A percentile compares a stretch with the other conserved stretches of the same genome.
Conservation (phyloP, 2,797 vertebrate species). For the Brachyalestes nurse region DNA sequence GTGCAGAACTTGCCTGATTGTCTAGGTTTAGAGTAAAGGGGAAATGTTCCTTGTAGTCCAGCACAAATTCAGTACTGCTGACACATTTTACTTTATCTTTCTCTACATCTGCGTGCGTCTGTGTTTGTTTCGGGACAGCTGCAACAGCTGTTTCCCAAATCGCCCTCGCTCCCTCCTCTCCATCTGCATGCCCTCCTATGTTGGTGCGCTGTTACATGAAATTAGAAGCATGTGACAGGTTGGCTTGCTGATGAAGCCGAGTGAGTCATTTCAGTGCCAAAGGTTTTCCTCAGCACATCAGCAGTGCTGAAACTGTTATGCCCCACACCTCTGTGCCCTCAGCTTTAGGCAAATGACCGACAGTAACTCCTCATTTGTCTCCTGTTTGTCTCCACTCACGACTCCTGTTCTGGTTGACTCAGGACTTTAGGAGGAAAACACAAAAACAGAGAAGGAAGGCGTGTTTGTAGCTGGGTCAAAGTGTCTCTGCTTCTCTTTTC, state of each 20-base stretch:
- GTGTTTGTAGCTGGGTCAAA: conserved; percentile 5
- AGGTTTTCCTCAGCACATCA: conserved; percentile 19
- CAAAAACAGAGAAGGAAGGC: background rate
- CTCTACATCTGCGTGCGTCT: background rate
- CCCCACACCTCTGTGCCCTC: conserved; percentile 27
- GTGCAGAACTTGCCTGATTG: background rate
- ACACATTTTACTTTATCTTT: background rate
- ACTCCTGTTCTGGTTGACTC: conserved; percentile 28
- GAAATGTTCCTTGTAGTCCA: background rate
- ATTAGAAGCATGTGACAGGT: conserved; percentile 73
- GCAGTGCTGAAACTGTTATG: conserved; percentile 6
- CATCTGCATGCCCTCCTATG: conserved; percentile 22
- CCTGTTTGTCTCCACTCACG: conserved; percentile 6
- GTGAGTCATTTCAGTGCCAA: conserved; percentile 55
- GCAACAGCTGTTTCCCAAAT: conserved; percentile 12
- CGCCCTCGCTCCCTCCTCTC: background rate
- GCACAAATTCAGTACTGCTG: background rate
- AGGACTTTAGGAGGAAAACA: conserved; percentile 27
- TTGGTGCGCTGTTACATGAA: conserved; percentile 39
- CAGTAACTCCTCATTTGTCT: conserved; percentile 45
- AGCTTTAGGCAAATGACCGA: conserved; percentile 29
- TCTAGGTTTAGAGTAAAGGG: too few species aligned
- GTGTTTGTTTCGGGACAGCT: conserved; percentile 6
- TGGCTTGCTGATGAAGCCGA: conserved; percentile 72
- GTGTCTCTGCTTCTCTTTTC: background rate